Evolutionary conservation across 1,140 invertebrate genomes (phyloP).

Genomic region (Orchestia grillus): DNA sequence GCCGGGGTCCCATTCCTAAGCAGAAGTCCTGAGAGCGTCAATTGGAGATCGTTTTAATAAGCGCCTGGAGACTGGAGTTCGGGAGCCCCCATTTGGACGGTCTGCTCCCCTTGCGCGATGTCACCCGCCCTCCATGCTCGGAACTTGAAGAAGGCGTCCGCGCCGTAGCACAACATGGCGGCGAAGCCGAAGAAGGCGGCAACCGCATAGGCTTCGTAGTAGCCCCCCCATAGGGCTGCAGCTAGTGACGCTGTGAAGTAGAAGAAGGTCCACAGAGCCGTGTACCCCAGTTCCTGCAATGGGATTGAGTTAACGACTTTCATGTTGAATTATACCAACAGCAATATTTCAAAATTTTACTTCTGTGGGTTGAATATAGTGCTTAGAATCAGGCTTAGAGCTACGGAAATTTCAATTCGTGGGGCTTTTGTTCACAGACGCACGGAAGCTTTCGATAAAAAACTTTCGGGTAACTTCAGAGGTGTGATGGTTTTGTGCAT

Average conservation of each 20-base stretch:
- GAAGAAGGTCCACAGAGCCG: slow-evolving; percentile 79
- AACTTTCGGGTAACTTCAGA: no score
- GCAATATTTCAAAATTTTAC: no score
- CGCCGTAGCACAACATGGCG: slow-evolving; percentile 82
- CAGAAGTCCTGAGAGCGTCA: background rate
- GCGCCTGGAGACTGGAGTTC: slow-evolving; percentile 65
- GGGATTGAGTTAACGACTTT: background rate
- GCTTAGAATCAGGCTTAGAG: no score
- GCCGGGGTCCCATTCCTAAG: background rate
- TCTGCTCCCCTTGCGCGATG: slow-evolving; percentile 81
- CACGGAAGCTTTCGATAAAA: no score
- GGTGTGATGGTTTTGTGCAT: no score
- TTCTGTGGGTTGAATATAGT: no score
- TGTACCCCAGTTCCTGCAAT: slow-evolving; percentile 79
- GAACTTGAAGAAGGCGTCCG: slow-evolving; percentile 84
- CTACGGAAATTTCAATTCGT: no score
- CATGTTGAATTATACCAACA: no score
- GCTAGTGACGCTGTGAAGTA: slow-evolving; percentile 80
- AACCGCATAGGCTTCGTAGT: slow-evolving; percentile 75
- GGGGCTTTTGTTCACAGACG: no score
- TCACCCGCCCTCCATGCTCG: slow-evolving; percentile 77
- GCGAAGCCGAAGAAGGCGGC: slow-evolving; percentile 87
- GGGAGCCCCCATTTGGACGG: slow-evolving; percentile 69
- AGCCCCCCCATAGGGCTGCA: slow-evolving; percentile 73
- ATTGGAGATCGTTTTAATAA: slow-evolving; percentile 58